These are phyloP conservation scores for Stenchaetothrips biformis DNA, from an alignment of 2,888 invertebrate species.

Conservation along the genomic window DNA sequence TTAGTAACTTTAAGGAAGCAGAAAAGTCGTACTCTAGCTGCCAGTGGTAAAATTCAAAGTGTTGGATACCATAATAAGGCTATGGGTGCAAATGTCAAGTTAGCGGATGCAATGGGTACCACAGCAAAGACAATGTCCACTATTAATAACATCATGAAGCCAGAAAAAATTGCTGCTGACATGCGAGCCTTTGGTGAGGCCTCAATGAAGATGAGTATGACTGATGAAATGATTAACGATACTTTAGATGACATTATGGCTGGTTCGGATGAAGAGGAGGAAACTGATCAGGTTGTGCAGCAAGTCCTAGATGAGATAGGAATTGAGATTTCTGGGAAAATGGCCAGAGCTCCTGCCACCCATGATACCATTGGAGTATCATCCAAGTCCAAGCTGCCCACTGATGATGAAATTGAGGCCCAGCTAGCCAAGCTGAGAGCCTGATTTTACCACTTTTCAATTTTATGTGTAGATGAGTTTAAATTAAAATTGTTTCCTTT, in stretches of 20 bases:
- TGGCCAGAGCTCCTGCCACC: conserved; percentile 63
- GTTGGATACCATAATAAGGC: conserved; percentile 81
- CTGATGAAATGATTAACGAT: conserved; percentile 92
- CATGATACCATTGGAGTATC: conserved; percentile 54
- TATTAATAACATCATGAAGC: conserved; percentile 83
- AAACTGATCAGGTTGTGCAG: conserved; percentile 79
- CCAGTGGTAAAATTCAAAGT: conserved; percentile 71
- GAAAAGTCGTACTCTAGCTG: conserved; percentile 73
- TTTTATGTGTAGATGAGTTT: neutral
- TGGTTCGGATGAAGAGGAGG: conserved; percentile 87
- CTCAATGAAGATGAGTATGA: conserved; percentile 87
- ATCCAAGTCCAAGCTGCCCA: conserved; percentile 50
- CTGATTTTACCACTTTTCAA: neutral
- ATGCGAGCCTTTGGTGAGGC: conserved; percentile 80
- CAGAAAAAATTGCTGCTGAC: conserved; percentile 74
- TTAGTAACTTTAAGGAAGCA: conserved; percentile 82
- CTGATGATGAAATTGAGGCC: conserved; percentile 66
- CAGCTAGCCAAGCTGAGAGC: conserved; percentile 60
- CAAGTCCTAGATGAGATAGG: conserved; percentile 95
- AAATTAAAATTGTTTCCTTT: neutral
- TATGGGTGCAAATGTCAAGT: conserved; percentile 82
- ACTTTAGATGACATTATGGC: conserved; percentile 82
- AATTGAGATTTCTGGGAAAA: conserved; percentile 87
- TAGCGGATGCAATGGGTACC: conserved; percentile 82
- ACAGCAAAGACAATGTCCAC: conserved; percentile 84